Evolutionary conservation across 2,113 vertebrate genomes (phyloP).

Genomic region (Zeus faber): DNA sequence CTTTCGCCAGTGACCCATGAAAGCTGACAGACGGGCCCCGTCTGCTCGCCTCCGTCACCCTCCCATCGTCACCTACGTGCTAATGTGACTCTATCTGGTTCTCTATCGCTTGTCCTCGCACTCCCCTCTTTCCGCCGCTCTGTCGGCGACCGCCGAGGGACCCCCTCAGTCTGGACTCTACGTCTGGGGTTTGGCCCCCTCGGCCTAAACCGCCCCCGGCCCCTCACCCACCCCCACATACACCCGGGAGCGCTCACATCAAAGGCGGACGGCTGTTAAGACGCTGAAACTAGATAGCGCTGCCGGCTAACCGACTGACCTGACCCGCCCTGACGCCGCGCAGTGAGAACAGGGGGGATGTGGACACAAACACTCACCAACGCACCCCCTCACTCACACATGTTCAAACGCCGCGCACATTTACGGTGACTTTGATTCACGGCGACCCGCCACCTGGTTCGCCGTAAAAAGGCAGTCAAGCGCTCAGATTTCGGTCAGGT

Average conservation of each 20-base stretch:
- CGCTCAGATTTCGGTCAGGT: conserved; percentile 42
- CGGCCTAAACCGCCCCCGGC: too few species aligned
- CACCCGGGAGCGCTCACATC: conserved; percentile 47
- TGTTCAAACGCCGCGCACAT: conserved; percentile 17
- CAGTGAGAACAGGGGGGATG: conserved; percentile 33
- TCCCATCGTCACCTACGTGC: too few species aligned
- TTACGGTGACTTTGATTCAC: conserved; percentile 31
- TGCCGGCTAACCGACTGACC: conserved; percentile 40
- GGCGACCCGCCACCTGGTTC: conserved; percentile 33
- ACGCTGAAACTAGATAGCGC: conserved; percentile 53
- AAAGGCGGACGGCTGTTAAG: conserved; percentile 47
- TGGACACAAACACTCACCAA: conserved; percentile 17
- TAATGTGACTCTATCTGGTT: too few species aligned
- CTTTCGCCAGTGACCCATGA: conserved; percentile 28
- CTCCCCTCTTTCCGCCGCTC: too few species aligned
- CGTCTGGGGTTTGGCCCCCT: too few species aligned
- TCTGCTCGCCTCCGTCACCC: too few species aligned
- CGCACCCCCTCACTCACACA: conserved; percentile 21
- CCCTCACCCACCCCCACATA: conserved; percentile 6
- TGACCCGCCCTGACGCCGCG: conserved; percentile 20
- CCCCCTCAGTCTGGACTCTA: too few species aligned
- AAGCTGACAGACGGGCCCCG: conserved; percentile 32
- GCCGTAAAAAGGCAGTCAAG: conserved; percentile 23
- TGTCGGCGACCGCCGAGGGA: too few species aligned
- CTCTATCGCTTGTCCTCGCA: too few species aligned